These are phyloP conservation scores for Rhodophaea formosa DNA, from an alignment of 2,888 invertebrate species.

Conservation along the genomic window DNA sequence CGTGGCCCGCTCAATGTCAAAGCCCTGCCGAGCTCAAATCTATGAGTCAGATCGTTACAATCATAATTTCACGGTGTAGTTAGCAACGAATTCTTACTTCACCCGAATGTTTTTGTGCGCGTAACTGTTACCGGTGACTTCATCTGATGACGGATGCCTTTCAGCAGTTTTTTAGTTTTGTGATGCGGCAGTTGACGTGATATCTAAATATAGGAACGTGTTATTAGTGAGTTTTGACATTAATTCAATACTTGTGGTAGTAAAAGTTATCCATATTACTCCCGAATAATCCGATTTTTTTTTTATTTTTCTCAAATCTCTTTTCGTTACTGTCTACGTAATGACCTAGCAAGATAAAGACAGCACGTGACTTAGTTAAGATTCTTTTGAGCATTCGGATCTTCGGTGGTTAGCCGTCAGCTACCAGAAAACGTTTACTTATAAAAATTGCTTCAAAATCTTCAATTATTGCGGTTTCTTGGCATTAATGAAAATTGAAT, in stretches of 20 bases:
- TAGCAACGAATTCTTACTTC: not conserved
- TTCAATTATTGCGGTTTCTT: too few relatives aligned
- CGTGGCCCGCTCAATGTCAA: conserved; percentile 1
- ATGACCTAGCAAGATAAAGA: too few relatives aligned
- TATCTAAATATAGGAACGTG: not conserved
- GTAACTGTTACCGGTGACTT: conserved; percentile 11
- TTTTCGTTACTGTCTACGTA: too few relatives aligned
- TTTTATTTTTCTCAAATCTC: too few relatives aligned
- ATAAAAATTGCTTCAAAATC: too few relatives aligned
- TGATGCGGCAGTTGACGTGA: not conserved
- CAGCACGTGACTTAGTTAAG: too few relatives aligned
- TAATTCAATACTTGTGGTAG: not conserved
- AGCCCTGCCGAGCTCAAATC: conserved; percentile 3
- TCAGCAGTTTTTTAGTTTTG: not conserved
- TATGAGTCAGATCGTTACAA: not conserved
- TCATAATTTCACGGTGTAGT: conserved; percentile 8
- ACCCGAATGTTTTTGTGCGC: conserved; percentile 9
- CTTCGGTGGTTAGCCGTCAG: too few relatives aligned
- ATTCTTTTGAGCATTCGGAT: too few relatives aligned
- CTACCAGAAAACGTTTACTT: too few relatives aligned
- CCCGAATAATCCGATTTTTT: too few relatives aligned
- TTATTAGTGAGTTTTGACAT: not conserved
- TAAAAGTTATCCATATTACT: not conserved
- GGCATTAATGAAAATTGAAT: too few relatives aligned
- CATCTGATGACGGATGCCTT: conserved; percentile 2